Conservation (phyloP, 2,888 invertebrate species). For the Heteropelma amictum region DNA sequence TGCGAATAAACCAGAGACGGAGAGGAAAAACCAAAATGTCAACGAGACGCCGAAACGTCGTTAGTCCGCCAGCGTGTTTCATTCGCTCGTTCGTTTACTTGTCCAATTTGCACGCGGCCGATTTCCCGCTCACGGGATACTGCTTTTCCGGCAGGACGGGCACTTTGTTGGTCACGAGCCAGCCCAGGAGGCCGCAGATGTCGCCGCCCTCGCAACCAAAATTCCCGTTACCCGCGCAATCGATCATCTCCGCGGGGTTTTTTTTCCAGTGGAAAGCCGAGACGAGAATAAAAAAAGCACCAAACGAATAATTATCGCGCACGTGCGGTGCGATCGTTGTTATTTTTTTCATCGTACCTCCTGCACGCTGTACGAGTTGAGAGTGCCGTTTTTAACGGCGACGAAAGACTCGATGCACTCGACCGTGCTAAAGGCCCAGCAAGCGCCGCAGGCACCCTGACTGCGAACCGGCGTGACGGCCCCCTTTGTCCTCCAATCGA, state of each 20-base stretch:
- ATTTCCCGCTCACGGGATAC: conserved; percentile 83
- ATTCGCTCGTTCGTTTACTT: conserved; percentile 67
- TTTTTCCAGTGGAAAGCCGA: too few species aligned
- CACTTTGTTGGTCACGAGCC: conserved; percentile 82
- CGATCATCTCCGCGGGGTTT: too few species aligned
- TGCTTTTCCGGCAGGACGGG: conserved; percentile 80
- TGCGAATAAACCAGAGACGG: too few species aligned
- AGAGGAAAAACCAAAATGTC: background rate
- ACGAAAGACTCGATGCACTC: conserved; percentile 88
- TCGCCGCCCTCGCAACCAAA: conserved; percentile 90
- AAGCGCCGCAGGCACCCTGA: conserved; percentile 89
- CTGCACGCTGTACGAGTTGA: conserved; percentile 86
- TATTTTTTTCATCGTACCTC: conserved; percentile 74
- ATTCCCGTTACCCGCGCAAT: conserved; percentile 87
- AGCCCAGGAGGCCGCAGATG: conserved; percentile 87
- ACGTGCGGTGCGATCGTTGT: background rate
- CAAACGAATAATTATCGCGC: too few species aligned
- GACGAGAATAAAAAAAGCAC: too few species aligned
- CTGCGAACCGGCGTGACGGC: conserved; percentile 84
- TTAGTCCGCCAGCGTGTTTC: too few species aligned
- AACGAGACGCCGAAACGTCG: too few species aligned
- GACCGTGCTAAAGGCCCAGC: conserved; percentile 91
- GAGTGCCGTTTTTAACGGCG: conserved; percentile 83
- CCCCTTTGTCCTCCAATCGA: conserved; percentile 83
- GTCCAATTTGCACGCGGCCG: conserved; percentile 78